Conservation (phyloP, 2,888 invertebrate species). For the Acleris sparsana region DNA sequence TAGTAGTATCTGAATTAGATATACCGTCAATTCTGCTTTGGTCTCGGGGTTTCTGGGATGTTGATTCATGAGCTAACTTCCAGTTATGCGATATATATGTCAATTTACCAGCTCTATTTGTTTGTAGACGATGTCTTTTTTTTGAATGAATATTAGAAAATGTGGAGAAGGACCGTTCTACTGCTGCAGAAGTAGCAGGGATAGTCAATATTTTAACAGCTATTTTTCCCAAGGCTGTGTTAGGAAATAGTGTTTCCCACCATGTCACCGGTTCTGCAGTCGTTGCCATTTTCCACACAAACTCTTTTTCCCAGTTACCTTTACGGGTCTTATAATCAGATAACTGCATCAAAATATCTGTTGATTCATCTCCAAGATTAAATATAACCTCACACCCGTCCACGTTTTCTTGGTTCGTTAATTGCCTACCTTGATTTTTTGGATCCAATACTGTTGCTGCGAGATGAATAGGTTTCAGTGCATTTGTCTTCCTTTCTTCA, state of each 20-base stretch:
- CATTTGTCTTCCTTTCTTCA: neutral
- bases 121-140: neutral
- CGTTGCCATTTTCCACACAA: neutral
- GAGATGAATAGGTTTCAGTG: neutral
- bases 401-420: neutral
- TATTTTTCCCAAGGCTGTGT: neutral
- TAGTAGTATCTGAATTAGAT: too few species aligned
- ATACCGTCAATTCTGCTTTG: too few species aligned
- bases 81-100: too few species aligned
- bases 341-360: neutral
- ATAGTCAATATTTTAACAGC: neutral
- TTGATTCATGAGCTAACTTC: too few species aligned
- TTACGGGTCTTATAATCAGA: neutral
- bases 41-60: too few species aligned
- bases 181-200: neutral
- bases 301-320: neutral
- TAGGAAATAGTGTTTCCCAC: constrained; percentile 1
- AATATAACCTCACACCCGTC: neutral
- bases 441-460: constrained; percentile 1
- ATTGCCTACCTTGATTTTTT: neutral
- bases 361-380: neutral
- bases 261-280: neutral
- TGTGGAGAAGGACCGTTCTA: neutral
- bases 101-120: neutral
- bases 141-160: neutral